Conservation (phyloP, 2,888 invertebrate genomes). For the Tetropium fuscum region DNA sequence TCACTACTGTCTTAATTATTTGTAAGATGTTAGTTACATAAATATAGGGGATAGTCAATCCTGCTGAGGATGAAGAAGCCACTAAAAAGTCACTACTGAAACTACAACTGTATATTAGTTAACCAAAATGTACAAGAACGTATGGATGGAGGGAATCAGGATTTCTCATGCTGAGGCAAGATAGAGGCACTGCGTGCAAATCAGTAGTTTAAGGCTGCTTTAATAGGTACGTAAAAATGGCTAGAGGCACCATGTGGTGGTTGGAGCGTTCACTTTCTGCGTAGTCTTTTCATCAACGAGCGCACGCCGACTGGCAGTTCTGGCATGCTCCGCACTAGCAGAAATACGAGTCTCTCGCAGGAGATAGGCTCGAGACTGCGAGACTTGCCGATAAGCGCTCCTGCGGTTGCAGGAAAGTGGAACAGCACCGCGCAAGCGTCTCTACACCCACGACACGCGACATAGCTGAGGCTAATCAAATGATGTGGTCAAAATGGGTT, state of each 20-base stretch:
- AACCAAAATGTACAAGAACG: slow-evolving; percentile 3
- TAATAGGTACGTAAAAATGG: slow-evolving; percentile 32
- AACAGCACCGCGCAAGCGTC: slow-evolving; percentile 58
- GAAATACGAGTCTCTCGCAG: slow-evolving; percentile 16
- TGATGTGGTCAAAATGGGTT: slow-evolving; percentile 36
- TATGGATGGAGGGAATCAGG: slow-evolving; percentile 9
- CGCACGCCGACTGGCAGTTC: slow-evolving; percentile 58
- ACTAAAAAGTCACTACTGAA: slow-evolving; percentile 24
- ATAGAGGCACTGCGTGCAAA: slow-evolving; percentile 26
- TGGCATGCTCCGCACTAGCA: slow-evolving; percentile 16
- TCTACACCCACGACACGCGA: slow-evolving; percentile 63
- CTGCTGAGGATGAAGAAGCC: slow-evolving; percentile 5
- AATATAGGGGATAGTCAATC: background rate
- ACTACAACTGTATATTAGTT: slow-evolving; percentile 19
- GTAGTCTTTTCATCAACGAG: slow-evolving; percentile 59
- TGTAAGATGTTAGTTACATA: background rate
- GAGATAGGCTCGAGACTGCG: slow-evolving; percentile 37
- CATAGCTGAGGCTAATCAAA: slow-evolving; percentile 48
- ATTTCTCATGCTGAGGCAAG: slow-evolving; percentile 22
- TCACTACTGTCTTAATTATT: slow-evolving; percentile 5
- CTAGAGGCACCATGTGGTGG: slow-evolving; percentile 56
- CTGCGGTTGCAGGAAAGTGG: slow-evolving; percentile 34
- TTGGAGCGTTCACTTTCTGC: slow-evolving; percentile 54
- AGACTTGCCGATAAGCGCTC: slow-evolving; percentile 32
- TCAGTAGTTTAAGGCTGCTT: slow-evolving; percentile 17